Base-by-base conservation (phyloP, 2,888 invertebrate species). In the Pterostichus madidus region DNA sequence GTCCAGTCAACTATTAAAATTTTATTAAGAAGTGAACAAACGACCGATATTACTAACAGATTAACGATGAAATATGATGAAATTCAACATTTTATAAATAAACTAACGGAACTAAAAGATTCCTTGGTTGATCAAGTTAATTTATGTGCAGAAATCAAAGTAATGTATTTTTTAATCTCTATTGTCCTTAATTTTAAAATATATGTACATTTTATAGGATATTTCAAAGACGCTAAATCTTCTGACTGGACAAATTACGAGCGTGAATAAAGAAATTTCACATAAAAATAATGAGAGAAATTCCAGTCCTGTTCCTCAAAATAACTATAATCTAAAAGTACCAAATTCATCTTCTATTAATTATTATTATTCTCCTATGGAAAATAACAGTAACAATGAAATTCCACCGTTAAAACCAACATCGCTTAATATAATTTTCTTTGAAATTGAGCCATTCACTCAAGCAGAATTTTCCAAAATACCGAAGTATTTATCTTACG, bases 361-460 rank as follows among this genome's bases (percentile, higher is more conserved):
- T 52, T 80, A 53, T n/a, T n/a, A n/a, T 68, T 80, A 80, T 80
- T 49, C 80, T 5, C 80, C 80, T 13, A 15, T 17, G 11, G 52
- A 46, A 24, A 44, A n/a, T 46, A 31, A 46, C 7, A 68, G 17
- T 68, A 6, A 24, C 10, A 13, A 44, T 39, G 31, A 46, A 59
- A 15, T 52, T 35, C 32, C n/a, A 15, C 53, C 53, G 7, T 13
- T 80, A 15, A 44, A 11, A 49, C 80, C 64, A 13, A 80, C 32
- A 17, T 35, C 64, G 1, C 64, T 80, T 13, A 31, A 80, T 17
- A 17, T 80, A 13, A 44, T 2, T 1, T 17, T 49, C 2, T 13
- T 49, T 4, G 80, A 80, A 49, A 80, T 80, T 15, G 68, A 64
- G 8, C 49, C 32, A 32, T 15, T 68, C 10, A 80, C 80, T 1